These are phyloP conservation scores for Amphipyra berbera DNA, from an alignment of 2,888 invertebrate species.

Conservation along the genomic window DNA sequence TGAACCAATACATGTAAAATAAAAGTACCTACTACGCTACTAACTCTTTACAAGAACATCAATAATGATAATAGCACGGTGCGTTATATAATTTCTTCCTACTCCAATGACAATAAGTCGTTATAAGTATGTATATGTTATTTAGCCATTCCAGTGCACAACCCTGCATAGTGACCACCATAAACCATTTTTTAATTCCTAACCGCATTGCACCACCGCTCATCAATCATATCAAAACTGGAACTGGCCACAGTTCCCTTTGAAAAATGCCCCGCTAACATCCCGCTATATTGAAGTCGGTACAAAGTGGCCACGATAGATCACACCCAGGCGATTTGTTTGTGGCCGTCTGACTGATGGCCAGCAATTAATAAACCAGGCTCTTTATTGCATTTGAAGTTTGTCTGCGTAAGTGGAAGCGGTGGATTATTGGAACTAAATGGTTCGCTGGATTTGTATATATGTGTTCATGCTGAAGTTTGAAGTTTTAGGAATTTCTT, in stretches of 20 bases:
- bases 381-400: conserved; percentile 72
- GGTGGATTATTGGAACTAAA: conserved; percentile 13
- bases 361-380: conserved; percentile 72
- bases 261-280: conserved; percentile 59
- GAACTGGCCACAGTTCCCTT: conserved; percentile 38
- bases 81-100: no score
- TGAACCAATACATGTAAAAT: no score
- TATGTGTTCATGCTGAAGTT: neutral
- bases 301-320: conserved; percentile 71
- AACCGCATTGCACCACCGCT: conserved; percentile 51
- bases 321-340: conserved; percentile 75
- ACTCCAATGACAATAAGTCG: no score
- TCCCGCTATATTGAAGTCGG: conserved; percentile 67
- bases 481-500: neutral
- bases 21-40: no score
- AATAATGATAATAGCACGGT: no score
- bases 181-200: conserved; percentile 14
- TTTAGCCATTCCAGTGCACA: no score
- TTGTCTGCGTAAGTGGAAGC: conserved; percentile 28
- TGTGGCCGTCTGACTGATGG: conserved; percentile 74
- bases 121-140: no score
- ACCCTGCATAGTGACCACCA: no score
- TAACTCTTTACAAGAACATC: no score
- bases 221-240: conserved; percentile 54
- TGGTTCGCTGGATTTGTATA: no score